phyloP scores from a whole-genome alignment of 1,140 invertebrate species.

The Neodiprion virginianus region DNA sequence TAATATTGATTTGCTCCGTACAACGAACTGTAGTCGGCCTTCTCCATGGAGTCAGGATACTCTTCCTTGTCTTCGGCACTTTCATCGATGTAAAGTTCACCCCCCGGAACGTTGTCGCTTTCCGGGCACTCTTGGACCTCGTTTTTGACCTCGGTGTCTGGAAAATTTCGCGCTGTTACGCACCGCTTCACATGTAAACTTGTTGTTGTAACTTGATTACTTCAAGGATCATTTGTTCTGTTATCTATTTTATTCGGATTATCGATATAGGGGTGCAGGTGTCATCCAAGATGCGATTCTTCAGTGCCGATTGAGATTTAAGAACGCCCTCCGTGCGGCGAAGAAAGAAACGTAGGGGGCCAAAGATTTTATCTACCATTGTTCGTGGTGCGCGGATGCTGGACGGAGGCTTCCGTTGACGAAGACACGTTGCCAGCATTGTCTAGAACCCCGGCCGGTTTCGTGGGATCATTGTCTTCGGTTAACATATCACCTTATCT shows the following conservation, averaged over 20 bases:
- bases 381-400: slow-evolving; percentile 53
- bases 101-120: slow-evolving; percentile 53
- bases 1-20: slow-evolving; percentile 71
- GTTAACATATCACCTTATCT: slow-evolving; percentile 62
- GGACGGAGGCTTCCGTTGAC: slow-evolving; percentile 55
- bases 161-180: slow-evolving; percentile 15
- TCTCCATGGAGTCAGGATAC: slow-evolving; percentile 58
- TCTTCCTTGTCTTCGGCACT: slow-evolving; percentile 58
- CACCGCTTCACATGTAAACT: background rate
- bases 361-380: slow-evolving; percentile 48
- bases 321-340: background rate
- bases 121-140: slow-evolving; percentile 58
- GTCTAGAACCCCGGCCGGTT: slow-evolving; percentile 60
- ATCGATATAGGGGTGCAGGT: no score
- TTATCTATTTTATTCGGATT: no score
- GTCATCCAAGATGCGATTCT: no score
- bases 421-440: slow-evolving; percentile 60
- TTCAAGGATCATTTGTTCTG: no score
- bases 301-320: background rate
- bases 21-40: slow-evolving; percentile 53
- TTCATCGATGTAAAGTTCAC: slow-evolving; percentile 58
- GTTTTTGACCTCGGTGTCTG: slow-evolving; percentile 59
- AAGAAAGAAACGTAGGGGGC: no score
- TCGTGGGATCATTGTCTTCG: slow-evolving; percentile 61
- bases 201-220: background rate